Conservation (phyloP, 1,140 invertebrate genomes). For the Helicoverpa armigera region DNA sequence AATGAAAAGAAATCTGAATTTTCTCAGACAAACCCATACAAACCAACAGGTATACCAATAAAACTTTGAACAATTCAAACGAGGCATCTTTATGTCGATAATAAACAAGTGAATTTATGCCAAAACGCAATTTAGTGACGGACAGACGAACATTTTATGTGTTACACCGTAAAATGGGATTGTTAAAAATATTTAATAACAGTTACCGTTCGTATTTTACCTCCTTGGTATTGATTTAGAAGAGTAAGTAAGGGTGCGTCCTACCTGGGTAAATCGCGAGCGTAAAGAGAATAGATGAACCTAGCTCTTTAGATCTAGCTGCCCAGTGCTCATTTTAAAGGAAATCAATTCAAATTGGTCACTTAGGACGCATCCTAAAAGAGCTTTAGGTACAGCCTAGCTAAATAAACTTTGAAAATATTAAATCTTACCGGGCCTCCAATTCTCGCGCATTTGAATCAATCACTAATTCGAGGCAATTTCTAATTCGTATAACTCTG, state of each 20-base stretch:
- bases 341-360: too few relatives aligned
- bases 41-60: constrained; percentile 24
- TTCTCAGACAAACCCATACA: background rate
- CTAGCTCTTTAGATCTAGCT: too few relatives aligned
- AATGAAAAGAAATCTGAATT: background rate
- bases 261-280: too few relatives aligned
- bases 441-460: too few relatives aligned
- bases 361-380: too few relatives aligned
- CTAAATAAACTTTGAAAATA: too few relatives aligned
- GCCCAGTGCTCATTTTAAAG: too few relatives aligned
- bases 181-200: constrained; percentile 48
- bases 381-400: too few relatives aligned
- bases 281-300: too few relatives aligned
- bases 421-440: too few relatives aligned
- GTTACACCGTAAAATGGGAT: constrained; percentile 26
- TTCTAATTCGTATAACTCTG: too few relatives aligned
- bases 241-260: background rate
- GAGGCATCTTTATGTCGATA: constrained; percentile 38
- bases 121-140: constrained; percentile 43
- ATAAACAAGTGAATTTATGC: constrained; percentile 47
- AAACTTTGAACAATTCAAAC: constrained; percentile 39
- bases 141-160: constrained; percentile 40
- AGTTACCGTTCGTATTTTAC: background rate
- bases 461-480: too few relatives aligned
- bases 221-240: background rate